Evolutionary conservation across 2,888 invertebrate species (phyloP).

Genomic region (Thereva nobilitata): DNA sequence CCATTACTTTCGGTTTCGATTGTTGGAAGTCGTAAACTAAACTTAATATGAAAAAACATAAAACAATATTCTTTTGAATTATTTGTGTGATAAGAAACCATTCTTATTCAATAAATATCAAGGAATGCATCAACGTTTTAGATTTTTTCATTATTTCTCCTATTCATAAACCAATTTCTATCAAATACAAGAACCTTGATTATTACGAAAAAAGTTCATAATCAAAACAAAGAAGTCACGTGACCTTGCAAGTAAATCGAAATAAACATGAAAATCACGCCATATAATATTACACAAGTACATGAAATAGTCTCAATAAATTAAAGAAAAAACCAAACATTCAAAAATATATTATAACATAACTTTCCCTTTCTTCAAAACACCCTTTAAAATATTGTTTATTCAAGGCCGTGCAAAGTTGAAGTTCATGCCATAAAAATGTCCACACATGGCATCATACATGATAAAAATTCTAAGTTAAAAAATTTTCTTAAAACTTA

Average conservation of each 20-base stretch:
- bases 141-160: too few species aligned
- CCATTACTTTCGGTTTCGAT: too few species aligned
- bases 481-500: slow-evolving; percentile 43
- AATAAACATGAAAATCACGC: slow-evolving; percentile 14
- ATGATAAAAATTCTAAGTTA: slow-evolving; percentile 4
- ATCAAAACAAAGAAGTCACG: slow-evolving; percentile 38
- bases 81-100: too few species aligned
- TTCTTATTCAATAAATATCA: too few species aligned
- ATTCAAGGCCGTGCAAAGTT: neutral
- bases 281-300: slow-evolving; percentile 16
- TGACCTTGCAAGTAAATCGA: slow-evolving; percentile 18
- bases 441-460: slow-evolving; percentile 35
- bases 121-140: too few species aligned
- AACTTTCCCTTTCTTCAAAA: neutral
- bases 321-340: neutral
- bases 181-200: neutral
- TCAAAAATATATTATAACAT: neutral
- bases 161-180: neutral
- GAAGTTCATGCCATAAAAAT: neutral
- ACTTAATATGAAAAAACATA: too few species aligned
- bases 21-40: too few species aligned
- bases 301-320: neutral
- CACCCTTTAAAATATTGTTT: neutral
- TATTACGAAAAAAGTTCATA: neutral
- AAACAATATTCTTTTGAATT: too few species aligned